phyloP scores from a whole-genome alignment of 2,797 vertebrate genomes.

The Pyrrhura leucotis region DNA sequence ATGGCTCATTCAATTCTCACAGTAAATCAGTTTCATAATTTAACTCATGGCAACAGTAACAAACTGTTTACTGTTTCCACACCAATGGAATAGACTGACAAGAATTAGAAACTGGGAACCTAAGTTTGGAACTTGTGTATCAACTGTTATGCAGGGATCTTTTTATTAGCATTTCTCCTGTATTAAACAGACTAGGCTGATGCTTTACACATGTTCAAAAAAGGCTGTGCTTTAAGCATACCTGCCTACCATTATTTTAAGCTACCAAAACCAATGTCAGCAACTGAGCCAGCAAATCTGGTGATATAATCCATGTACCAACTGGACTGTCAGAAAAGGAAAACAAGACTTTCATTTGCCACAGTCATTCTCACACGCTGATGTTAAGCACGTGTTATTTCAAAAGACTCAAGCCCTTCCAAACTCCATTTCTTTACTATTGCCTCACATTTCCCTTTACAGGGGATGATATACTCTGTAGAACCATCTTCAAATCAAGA shows the following conservation, averaged over 20 bases:
- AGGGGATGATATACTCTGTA: background rate
- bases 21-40: background rate
- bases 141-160: background rate
- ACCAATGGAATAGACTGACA: background rate
- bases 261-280: conserved; percentile 16
- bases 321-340: conserved; percentile 6
- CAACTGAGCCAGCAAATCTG: background rate
- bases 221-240: conserved; percentile 32
- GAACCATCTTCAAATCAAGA: background rate
- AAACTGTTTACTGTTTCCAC: background rate
- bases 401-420: background rate
- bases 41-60: background rate
- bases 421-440: background rate
- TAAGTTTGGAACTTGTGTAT: background rate
- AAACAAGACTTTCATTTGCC: conserved; percentile 53
- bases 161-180: conserved; percentile 5
- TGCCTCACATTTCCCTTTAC: background rate
- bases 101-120: background rate
- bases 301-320: conserved; percentile 49
- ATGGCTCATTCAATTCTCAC: background rate
- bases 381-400: background rate
- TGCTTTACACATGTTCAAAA: conserved; percentile 29
- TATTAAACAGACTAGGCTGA: background rate
- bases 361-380: background rate
- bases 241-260: conserved; percentile 25